Evolutionary conservation across 1,140 invertebrate genomes (phyloP).

Genomic region (Pachypsylla venusta): DNA sequence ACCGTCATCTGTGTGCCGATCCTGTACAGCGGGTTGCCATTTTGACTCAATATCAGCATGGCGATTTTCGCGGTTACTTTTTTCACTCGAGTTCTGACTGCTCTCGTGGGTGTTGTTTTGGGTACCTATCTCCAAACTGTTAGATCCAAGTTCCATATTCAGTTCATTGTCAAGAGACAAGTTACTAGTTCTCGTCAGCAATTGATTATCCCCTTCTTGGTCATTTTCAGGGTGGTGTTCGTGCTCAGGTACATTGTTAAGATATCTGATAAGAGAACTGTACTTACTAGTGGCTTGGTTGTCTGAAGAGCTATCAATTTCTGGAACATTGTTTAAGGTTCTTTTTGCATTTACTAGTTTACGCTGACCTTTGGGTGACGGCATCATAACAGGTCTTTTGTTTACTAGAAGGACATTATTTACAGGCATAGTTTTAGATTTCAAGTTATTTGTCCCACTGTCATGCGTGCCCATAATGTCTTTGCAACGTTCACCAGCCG

Average conservation of each 20-base stretch:
- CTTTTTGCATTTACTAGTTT: background rate
- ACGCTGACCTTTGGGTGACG: background rate
- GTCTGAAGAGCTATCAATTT: background rate
- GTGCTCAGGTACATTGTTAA: constrained; percentile 1
- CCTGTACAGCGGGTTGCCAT: constrained; percentile 2
- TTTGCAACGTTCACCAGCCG: no score
- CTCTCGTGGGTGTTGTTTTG: background rate
- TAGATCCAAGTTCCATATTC: background rate
- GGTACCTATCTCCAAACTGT: background rate
- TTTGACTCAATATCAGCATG: background rate
- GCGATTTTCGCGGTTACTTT: background rate
- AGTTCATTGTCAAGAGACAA: background rate
- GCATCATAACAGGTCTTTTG: background rate
- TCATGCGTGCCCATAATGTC: no score
- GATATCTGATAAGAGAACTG: background rate
- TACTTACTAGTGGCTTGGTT: background rate
- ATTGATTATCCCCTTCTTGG: background rate
- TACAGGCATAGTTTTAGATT: no score
- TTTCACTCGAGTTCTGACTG: constrained; percentile 6
- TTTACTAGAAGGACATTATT: no score
- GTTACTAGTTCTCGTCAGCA: background rate
- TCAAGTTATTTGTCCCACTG: no score
- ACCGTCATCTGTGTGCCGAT: background rate
- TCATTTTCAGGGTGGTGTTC: background rate
- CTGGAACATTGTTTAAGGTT: background rate